A percentile compares a stretch with the other conserved stretches of the same genome.
These are phyloP conservation scores for Canis aureus DNA, from an alignment of 2,113 vertebrate species.

Conservation along the genomic window DNA sequence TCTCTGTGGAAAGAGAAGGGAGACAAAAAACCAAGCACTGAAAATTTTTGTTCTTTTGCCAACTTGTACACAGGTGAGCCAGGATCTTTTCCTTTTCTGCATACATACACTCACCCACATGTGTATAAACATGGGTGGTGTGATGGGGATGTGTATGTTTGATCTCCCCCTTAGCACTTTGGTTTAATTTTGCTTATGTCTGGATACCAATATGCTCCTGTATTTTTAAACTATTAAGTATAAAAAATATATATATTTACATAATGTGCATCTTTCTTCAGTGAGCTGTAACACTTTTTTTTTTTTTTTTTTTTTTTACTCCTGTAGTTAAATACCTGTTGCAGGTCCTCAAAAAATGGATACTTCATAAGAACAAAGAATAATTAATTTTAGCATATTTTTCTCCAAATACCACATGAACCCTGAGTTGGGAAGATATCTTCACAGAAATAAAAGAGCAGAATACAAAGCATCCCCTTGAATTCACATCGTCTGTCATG, in stretches of 20 bases:
- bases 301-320: not conserved
- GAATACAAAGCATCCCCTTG: not conserved
- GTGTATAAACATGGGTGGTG: not conserved
- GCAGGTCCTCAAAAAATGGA: not conserved
- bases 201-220: not conserved
- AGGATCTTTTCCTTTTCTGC: not conserved
- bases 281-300: not conserved
- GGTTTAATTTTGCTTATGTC: not conserved
- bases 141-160: not conserved
- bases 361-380: not conserved
- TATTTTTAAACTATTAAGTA: not conserved
- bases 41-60: not conserved
- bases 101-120: not conserved
- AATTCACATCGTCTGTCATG: not conserved
- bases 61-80: not conserved
- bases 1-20: not conserved
- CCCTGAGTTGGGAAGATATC: not conserved
- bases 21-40: not conserved
- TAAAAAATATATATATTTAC: conserved; percentile 1
- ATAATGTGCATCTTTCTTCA: not conserved
- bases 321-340: not conserved
- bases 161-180: not conserved
- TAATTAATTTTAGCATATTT: not conserved
- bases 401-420: not conserved
- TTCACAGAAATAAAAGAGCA: not conserved